These are phyloP conservation scores for Acanthurus tractus DNA, from an alignment of 2,797 vertebrate species.

Conservation along the genomic window DNA sequence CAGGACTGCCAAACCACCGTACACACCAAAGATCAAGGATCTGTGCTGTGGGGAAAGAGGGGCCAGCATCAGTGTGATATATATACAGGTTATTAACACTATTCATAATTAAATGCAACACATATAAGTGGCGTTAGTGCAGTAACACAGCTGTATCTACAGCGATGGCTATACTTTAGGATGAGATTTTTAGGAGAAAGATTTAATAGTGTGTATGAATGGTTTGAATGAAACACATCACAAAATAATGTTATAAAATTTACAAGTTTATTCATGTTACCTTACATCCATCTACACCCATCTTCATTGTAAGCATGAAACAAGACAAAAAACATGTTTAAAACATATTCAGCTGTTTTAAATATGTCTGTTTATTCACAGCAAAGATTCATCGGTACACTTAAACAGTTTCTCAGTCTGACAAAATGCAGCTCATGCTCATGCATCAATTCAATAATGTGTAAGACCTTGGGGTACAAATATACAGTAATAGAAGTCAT, in stretches of 20 bases:
- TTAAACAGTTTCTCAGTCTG: not conserved
- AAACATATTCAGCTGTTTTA: slow-evolving; percentile 70
- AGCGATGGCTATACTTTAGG: slow-evolving; percentile 2
- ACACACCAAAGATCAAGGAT: slow-evolving; percentile 91
- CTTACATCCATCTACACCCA: slow-evolving; percentile 85
- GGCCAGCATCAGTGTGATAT: slow-evolving; percentile 45
- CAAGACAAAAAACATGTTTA: slow-evolving; percentile 77
- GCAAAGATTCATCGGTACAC: not conserved
- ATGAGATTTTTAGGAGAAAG: slow-evolving; percentile 6
- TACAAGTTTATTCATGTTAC: slow-evolving; percentile 77
- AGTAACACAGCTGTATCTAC: not conserved
- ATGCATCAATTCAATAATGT: slow-evolving; percentile 35
- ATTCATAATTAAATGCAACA: slow-evolving; percentile 16
- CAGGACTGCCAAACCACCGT: slow-evolving; percentile 89
- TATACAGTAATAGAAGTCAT: not conserved
- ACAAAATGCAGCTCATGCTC: slow-evolving; percentile 32
- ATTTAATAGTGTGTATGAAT: slow-evolving; percentile 11
- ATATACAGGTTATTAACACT: not conserved
- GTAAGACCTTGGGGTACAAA: slow-evolving; percentile 19
- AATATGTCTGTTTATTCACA: slow-evolving; percentile 49
- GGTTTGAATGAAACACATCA: slow-evolving; percentile 51
- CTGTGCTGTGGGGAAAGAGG: slow-evolving; percentile 89
- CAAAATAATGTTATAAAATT: slow-evolving; percentile 36
- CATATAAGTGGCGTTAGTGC: slow-evolving; percentile 32
- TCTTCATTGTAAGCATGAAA: slow-evolving; percentile 83